Conservation (phyloP, 2,113 vertebrate species). For the Acanthochromis polyacanthus region DNA sequence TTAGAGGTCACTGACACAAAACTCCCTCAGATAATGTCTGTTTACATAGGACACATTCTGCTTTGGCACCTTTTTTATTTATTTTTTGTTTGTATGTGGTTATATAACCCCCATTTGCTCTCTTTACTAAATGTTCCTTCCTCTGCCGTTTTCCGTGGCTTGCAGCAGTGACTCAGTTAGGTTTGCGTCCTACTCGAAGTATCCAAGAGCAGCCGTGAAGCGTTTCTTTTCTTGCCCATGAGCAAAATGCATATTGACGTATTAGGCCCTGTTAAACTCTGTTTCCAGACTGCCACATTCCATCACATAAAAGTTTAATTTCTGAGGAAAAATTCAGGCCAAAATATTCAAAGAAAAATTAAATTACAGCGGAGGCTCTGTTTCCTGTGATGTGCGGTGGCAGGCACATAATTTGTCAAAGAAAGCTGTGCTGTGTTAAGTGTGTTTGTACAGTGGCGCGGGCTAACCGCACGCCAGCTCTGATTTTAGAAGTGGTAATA, state of each 20-base stretch:
- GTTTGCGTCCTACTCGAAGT: background rate
- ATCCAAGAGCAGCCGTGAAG: background rate
- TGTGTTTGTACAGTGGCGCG: conserved; percentile 65
- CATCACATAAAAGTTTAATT: conserved; percentile 59
- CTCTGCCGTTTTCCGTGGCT: background rate
- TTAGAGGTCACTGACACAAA: conserved; percentile 39
- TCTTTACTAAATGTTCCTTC: background rate
- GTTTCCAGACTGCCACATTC: conserved; percentile 51
- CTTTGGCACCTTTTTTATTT: background rate
- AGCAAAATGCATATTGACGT: background rate
- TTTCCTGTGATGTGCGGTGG: conserved; percentile 57
- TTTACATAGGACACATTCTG: background rate
- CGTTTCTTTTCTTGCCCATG: background rate
- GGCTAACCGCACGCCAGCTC: conserved; percentile 76
- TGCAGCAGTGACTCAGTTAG: background rate
- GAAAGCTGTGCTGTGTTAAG: conserved; percentile 68
- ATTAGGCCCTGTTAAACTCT: conserved; percentile 25
- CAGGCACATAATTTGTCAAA: conserved; percentile 60
- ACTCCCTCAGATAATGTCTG: conserved; percentile 5
- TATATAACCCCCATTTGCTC: background rate
- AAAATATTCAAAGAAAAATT: conserved; percentile 37
- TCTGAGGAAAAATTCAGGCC: conserved; percentile 16
- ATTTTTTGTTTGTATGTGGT: background rate
- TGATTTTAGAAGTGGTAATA: conserved; percentile 77
- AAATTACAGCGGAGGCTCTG: conserved; percentile 33